Base-by-base conservation (phyloP, 2,888 invertebrate species). In the Drosophila histrio region DNA sequence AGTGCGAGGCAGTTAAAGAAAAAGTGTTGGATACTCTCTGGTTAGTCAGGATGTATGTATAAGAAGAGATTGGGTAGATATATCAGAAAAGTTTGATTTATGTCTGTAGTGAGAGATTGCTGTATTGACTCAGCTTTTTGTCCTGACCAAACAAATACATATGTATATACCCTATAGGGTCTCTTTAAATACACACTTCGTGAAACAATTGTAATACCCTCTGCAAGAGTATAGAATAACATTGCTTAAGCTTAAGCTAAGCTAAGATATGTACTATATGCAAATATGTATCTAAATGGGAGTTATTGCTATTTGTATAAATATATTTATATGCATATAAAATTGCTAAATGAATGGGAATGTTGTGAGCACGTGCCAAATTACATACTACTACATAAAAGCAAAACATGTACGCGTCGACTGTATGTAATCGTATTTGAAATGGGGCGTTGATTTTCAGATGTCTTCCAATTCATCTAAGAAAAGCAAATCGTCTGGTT, bases 401-500 rank as follows among this genome's bases (percentile, higher is more conserved):
- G n/a, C n/a, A n/a, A n/a, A n/a, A n/a, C n/a, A n/a, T n/a, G n/a
- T n/a, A n/a, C n/a, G n/a, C n/a, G n/a, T n/a, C n/a, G n/a, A n/a
- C n/a, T n/a, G 47, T 52, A 41, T 39, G 21, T 56, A 26, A 43
- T n/a, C n/a, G n/a, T 53, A 13, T 59, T 44, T 74, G 64, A 60
- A 57, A 59, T 17, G 50, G 52, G 39, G 26, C 41, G 41, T 74
- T 74, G 70, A 72, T 65, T 84, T 82, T 44, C 79, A 90, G 88
- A 91, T 91, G 91, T 78, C 90, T 70, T 82, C 80, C 28, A 72
- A 67, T 52, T 59, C 84, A 26, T 71, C 89, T 66, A 89, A 85
- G 73, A 91, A 89, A 83, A 79, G 77, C 54, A 89, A 89, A 64
- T 66, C 86, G 54, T 78, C 84, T 54, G 91, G 91, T 59, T 75